phyloP scores from a whole-genome alignment of 1,140 invertebrate species.

The Himalopsyche phryganea region DNA sequence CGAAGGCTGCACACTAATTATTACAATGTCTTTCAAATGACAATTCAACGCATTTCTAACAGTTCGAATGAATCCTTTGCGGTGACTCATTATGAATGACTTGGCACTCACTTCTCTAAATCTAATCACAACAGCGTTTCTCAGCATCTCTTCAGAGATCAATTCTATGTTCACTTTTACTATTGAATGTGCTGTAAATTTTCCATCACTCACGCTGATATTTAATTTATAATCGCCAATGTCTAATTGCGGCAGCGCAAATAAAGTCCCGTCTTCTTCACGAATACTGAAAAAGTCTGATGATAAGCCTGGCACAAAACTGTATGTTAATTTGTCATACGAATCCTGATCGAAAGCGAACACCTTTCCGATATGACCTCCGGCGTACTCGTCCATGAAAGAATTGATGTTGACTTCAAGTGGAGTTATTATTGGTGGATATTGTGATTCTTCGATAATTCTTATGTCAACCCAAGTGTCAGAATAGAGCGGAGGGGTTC shows the following conservation, averaged over 20 bases:
- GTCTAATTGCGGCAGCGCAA: constrained; percentile 71
- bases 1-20: constrained; percentile 61
- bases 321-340: constrained; percentile 76
- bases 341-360: constrained; percentile 83
- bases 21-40: constrained; percentile 62
- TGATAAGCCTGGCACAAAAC: constrained; percentile 39
- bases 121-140: constrained; percentile 73
- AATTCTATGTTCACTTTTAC: constrained; percentile 75
- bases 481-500: constrained; percentile 76
- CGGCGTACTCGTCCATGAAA: constrained; percentile 79
- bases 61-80: constrained; percentile 72
- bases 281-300: constrained; percentile 72
- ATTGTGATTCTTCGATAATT: constrained; percentile 87
- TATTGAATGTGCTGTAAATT: constrained; percentile 66
- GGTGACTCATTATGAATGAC: constrained; percentile 76
- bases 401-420: constrained; percentile 80
- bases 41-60: constrained; percentile 71
- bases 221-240: constrained; percentile 78
- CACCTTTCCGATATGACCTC: constrained; percentile 78
- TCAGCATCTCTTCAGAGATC: constrained; percentile 74
- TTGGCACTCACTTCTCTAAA: constrained; percentile 71
- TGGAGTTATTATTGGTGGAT: constrained; percentile 79
- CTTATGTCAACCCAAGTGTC: constrained; percentile 77
- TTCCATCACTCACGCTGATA: constrained; percentile 80
- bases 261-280: constrained; percentile 69